phyloP scores from a whole-genome alignment of 1,140 invertebrate species.

The Zaprionus gabonicus region DNA sequence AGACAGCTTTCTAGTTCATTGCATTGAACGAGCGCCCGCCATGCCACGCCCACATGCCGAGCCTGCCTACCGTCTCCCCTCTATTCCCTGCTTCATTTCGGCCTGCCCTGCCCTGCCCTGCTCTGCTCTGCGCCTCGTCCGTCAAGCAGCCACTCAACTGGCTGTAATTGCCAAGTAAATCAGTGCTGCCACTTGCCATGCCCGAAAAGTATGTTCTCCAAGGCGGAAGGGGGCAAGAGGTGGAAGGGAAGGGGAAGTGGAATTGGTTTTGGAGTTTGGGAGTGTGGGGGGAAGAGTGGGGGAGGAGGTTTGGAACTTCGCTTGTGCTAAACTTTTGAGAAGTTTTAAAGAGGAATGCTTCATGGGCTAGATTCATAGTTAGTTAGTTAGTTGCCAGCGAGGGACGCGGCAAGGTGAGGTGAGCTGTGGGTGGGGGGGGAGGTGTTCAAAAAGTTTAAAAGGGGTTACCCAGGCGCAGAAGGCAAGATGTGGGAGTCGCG shows the following conservation, averaged over 20 bases:
- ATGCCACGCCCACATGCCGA: slow-evolving; percentile 41
- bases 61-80: not conserved
- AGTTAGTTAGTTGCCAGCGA: slow-evolving; percentile 62
- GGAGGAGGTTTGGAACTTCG: slow-evolving; percentile 26
- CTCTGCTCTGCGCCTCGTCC: slow-evolving; percentile 44
- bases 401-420: not conserved
- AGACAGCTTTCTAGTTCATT: slow-evolving; percentile 82
- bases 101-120: slow-evolving; percentile 11
- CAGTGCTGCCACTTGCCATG: slow-evolving; percentile 80
- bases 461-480: not conserved
- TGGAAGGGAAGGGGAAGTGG: not conserved
- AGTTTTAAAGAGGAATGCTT: slow-evolving; percentile 80
- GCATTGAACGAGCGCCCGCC: slow-evolving; percentile 51
- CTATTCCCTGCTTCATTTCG: not conserved
- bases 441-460: slow-evolving; percentile 21
- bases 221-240: not conserved
- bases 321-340: slow-evolving; percentile 64
- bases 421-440: not conserved
- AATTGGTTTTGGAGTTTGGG: not conserved
- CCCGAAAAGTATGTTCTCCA: slow-evolving; percentile 66
- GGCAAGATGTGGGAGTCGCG: not conserved
- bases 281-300: too few relatives aligned
- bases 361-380: slow-evolving; percentile 79
- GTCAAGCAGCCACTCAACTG: slow-evolving; percentile 62
- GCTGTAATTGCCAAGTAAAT: slow-evolving; percentile 79